Base-by-base conservation (phyloP, 2,113 vertebrate species). In the Pachycephala philippinensis region DNA sequence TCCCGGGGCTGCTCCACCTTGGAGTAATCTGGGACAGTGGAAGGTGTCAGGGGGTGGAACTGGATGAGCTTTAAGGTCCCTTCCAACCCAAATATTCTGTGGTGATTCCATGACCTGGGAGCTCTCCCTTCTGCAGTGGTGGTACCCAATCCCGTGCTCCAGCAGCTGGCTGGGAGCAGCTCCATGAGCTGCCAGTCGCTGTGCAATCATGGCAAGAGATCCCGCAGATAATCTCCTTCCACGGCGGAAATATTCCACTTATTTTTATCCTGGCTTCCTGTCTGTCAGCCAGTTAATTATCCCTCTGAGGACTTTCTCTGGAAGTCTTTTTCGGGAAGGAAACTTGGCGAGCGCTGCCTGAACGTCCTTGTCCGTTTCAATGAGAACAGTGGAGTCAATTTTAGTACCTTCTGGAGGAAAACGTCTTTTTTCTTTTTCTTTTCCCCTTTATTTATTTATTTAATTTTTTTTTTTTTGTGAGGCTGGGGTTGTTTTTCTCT, bases 181-280 rank as follows among this genome's bases (percentile, higher is more conserved):
- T 66, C 54, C 26, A 60, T 24, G 52, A 40, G 39, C 16, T 5
- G 8, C 1, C 10, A 69, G 31, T 7, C 1, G 5, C 74, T 8
- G 56, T 22, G 74, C 49, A 14, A 27, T 53, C 54, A 49, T 1
- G 6, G 80, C 49, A 60, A 53, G 11, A 93, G 85, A 90, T 92
- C 85, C 75, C 3, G 0, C 31, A 45, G 71, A 93, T 54, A 12
- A 83, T 74, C 66, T 61, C 83, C 74, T 70, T 94, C 95, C 74
- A 47, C 2, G 54, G 42, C 1, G 35, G 88, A 95, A 96, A 92
- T 77, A 74, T 93, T 80, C 71, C 26, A 18, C 19, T 92, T 96
- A 84, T 96, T 96, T 95, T 93, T 93, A 90, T 96, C 94, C 76
- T 57, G 0, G 0, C 53, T 95, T 97, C 90, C 88, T 92, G 59